Percentiles rank a stretch among this genome's conserved stretches.
Conservation (phyloP, 2,888 invertebrate genomes). For the Thereva unica region DNA sequence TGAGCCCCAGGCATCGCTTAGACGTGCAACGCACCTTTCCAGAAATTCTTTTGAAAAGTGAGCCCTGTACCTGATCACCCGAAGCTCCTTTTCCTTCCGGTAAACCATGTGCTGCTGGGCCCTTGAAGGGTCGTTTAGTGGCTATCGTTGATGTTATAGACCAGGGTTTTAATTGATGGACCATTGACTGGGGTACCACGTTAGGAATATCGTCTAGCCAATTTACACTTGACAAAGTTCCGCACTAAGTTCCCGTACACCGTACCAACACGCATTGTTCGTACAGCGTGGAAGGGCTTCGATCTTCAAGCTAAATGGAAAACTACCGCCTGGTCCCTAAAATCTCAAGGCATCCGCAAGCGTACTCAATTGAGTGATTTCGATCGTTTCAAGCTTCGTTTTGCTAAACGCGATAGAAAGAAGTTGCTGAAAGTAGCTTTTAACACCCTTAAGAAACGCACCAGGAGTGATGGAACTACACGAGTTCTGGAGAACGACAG, state of each 20-base stretch:
- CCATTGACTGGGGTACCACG: too few species aligned
- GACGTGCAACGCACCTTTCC: too few species aligned
- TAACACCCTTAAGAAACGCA: conserved; percentile 71
- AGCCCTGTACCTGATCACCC: too few species aligned
- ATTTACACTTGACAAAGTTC: conserved; percentile 92
- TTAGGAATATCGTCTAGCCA: conserved; percentile 80
- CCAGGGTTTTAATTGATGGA: conserved; percentile 94
- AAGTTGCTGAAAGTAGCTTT: conserved; percentile 78
- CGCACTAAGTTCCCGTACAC: conserved; percentile 83
- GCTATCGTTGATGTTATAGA: conserved; percentile 96
- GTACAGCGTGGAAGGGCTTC: conserved; percentile 86
- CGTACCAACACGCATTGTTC: conserved; percentile 82
- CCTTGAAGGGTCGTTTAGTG: conserved; percentile 87
- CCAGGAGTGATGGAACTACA: conserved; percentile 65
- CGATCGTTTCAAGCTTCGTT: conserved; percentile 92
- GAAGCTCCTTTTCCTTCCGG: too few species aligned
- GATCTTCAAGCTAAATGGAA: conserved; percentile 89
- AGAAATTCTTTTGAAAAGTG: too few species aligned
- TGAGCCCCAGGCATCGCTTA: too few species aligned
- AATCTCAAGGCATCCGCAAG: conserved; percentile 83
- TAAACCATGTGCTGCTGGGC: conserved; percentile 88
- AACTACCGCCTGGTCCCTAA: conserved; percentile 87
- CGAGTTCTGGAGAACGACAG: conserved; percentile 57
- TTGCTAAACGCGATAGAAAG: conserved; percentile 85
- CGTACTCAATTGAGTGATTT: conserved; percentile 87